Evolutionary conservation across 2,113 vertebrate genomes (phyloP), one percentile per base, ranked within the genome.

Genomic region (Oreochromis tanganicae): DNA sequence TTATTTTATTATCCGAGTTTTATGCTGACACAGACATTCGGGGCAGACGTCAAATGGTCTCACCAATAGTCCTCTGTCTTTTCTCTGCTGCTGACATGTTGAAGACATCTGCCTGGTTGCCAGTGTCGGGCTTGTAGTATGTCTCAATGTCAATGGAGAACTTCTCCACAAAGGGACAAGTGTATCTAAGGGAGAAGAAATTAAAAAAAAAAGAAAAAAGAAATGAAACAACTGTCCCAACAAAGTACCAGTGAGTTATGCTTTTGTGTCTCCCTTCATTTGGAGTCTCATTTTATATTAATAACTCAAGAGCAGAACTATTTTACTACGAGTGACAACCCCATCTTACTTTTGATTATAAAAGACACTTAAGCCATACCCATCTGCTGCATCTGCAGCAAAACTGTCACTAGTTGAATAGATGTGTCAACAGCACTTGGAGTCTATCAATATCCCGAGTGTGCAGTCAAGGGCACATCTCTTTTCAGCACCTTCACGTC

Each of bases 91-190:
- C 92, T 78, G 98, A 98, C 93, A 99, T 95, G 95, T 96, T 99
- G 96, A 99, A 99, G 82, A 99, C 98, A 1, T 99, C 97, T 83
- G 89, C 93, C 24, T 98, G 98, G 89, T 97, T 97, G 90, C 99
- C 99, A 4, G 97, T 96, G 88, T 99, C 99, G 0, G 97, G 95
- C 95, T 98, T 98, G 93, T 99, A 99, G 95, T 98, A 98, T 0
- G 99, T 99, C 94, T 99, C 99, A 21, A 99, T 99, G 94, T 99
- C 99, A 29, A 99, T 99, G 86, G 98, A 99, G 95, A 99, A 99
- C 93, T 99, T 99, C 95, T 99, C 99, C 94, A 99, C 99, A 87
- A 99, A 99, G 50, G 99, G 99, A 90, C 98, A 99, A 0, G 98
- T 99, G 92, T 99, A 99, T 93, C 99, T 99, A 96, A 4, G 61